Conservation (phyloP, 92 coral and sea anemone genomes). For the Palythoa heliodiscus region DNA sequence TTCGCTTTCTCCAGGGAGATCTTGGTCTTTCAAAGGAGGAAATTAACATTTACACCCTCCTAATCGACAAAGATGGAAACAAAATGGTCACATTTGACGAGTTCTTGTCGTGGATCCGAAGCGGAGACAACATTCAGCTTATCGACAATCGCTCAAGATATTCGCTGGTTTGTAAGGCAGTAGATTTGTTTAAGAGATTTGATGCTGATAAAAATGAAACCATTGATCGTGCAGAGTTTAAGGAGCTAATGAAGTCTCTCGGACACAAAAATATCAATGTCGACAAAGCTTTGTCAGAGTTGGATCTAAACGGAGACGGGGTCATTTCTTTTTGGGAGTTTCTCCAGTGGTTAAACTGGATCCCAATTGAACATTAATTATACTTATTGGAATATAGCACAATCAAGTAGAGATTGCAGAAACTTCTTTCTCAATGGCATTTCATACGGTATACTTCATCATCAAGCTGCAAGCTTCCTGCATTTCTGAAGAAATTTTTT, state of each 20-base stretch:
- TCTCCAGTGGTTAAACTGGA: constrained; percentile 76
- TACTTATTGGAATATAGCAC: no score
- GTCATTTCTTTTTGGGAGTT: constrained; percentile 78
- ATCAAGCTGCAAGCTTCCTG: no score
- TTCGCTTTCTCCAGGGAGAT: constrained; percentile 59
- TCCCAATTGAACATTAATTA: constrained; percentile 47
- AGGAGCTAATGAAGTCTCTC: constrained; percentile 58
- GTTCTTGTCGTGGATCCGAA: constrained; percentile 28
- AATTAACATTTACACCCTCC: background rate
- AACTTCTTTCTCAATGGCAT: no score
- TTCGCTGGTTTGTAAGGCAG: constrained; percentile 57
- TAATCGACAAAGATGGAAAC: constrained; percentile 35
- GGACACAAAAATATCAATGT: constrained; percentile 48
- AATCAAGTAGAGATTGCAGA: no score
- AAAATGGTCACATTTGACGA: constrained; percentile 25
- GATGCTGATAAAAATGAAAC: constrained; percentile 68
- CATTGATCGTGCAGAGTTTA: constrained; percentile 64
- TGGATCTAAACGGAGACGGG: constrained; percentile 71
- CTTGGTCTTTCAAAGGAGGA: constrained; percentile 55
- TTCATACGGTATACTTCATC: no score
- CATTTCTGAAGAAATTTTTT: no score
- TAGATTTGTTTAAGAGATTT: constrained; percentile 63
- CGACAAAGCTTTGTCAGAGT: constrained; percentile 56
- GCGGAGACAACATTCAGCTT: constrained; percentile 17
- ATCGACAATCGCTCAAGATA: constrained; percentile 20